phyloP scores from a whole-genome alignment of 1,140 invertebrate genomes.

The Lordiphosa clarofinis region DNA sequence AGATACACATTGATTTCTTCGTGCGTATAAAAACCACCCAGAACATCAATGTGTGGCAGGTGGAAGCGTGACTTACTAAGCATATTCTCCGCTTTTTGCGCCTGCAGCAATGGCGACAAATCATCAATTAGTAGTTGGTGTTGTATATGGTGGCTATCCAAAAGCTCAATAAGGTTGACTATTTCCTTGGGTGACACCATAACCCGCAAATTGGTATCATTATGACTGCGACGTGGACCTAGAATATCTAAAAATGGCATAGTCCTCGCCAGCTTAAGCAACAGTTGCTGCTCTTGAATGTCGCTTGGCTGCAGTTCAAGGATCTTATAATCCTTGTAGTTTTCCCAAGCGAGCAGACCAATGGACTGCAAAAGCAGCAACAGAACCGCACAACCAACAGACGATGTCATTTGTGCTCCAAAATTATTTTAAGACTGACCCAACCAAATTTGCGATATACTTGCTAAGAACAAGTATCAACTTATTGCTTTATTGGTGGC shows the following conservation, averaged over 20 bases:
- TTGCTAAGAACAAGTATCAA: conserved; percentile 7
- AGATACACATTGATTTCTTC: conserved; percentile 81
- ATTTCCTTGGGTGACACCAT: conserved; percentile 69
- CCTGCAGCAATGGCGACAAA: conserved; percentile 36
- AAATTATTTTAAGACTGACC: conserved; percentile 28
- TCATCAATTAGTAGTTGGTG: conserved; percentile 67
- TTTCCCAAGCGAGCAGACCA: conserved; percentile 43
- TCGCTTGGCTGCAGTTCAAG: conserved; percentile 26
- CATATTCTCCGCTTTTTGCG: conserved; percentile 41
- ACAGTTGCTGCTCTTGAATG: conserved; percentile 4
- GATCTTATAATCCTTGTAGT: conserved; percentile 62
- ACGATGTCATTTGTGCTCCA: conserved; percentile 27
- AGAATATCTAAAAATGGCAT: conserved; percentile 43
- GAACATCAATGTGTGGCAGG: conserved; percentile 42
- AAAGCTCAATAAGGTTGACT: conserved; percentile 40
- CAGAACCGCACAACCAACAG: conserved; percentile 1
- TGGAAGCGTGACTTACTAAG: conserved; percentile 19
- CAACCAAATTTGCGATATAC: conserved; percentile 11
- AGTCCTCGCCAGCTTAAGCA: conserved; percentile 15
- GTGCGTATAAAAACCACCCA: conserved; percentile 55
- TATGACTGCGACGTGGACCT: conserved; percentile 1
- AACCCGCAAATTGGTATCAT: conserved; percentile 34
- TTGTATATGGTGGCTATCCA: conserved; percentile 37
- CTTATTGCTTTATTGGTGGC: conserved; percentile 61
- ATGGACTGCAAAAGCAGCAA: conserved; percentile 28